Evolutionary conservation across 2,888 invertebrate genomes (phyloP).

Genomic region (Mesochorus sp.): DNA sequence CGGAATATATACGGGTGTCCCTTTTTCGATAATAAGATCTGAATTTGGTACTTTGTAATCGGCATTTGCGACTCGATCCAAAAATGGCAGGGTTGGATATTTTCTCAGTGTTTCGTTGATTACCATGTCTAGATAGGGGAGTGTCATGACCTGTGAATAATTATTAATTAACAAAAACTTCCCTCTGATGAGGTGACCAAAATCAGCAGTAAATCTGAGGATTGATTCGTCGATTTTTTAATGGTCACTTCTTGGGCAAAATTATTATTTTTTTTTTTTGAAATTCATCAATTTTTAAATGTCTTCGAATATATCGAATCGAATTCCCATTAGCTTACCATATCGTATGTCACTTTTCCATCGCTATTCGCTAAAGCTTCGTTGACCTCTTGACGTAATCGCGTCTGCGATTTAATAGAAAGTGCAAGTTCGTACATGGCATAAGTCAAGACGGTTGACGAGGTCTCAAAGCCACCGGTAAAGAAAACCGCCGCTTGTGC

Average conservation of each 20-base stretch:
- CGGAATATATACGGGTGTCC: conserved; percentile 76
- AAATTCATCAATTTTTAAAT: neutral
- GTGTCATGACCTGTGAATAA: conserved; percentile 56
- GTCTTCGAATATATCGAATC: neutral
- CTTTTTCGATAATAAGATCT: conserved; percentile 73
- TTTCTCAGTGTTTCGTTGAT: conserved; percentile 79
- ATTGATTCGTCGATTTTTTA: too few species aligned
- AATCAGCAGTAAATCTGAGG: too few species aligned
- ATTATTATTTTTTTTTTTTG: neutral
- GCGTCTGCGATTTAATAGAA: conserved; percentile 68
- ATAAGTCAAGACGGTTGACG: conserved; percentile 70
- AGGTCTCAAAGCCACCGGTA: conserved; percentile 75
- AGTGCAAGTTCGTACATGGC: conserved; percentile 72
- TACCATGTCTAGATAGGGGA: conserved; percentile 75
- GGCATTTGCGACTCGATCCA: conserved; percentile 69
- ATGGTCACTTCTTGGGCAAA: too few species aligned
- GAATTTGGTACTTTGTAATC: conserved; percentile 74
- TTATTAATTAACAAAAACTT: neutral
- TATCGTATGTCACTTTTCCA: conserved; percentile 73
- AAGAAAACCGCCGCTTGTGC: conserved; percentile 74
- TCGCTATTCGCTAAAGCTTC: conserved; percentile 60
- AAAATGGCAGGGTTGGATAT: conserved; percentile 77
- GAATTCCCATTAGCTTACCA: conserved; percentile 64
- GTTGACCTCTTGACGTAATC: conserved; percentile 68
- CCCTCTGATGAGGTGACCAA: too few species aligned